These are phyloP conservation scores for Rhabdomys pumilio DNA, from an alignment of 2,797 vertebrate species.

Conservation along the genomic window DNA sequence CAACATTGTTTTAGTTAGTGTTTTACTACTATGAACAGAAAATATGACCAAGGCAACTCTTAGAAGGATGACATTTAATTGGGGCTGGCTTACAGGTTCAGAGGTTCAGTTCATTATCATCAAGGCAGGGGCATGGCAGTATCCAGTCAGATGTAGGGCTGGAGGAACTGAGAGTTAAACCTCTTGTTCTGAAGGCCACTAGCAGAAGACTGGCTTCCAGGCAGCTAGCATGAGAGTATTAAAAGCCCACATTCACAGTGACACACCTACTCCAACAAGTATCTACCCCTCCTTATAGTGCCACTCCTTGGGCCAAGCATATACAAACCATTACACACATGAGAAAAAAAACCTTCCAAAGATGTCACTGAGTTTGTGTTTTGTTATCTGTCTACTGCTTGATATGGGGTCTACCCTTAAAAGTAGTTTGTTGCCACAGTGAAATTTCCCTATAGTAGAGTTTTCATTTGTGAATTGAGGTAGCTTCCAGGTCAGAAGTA, in stretches of 20 bases:
- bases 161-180: neutral
- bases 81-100: neutral
- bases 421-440: neutral
- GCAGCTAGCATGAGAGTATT: neutral
- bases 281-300: neutral
- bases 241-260: neutral
- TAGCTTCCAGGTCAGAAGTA: neutral
- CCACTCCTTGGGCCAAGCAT: neutral
- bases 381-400: neutral
- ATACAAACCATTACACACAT: neutral
- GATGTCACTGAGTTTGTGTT: neutral
- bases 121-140: neutral
- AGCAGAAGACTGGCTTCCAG: neutral
- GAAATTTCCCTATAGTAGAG: neutral
- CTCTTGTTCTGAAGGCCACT: neutral
- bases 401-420: neutral
- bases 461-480: neutral
- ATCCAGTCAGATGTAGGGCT: rapidly evolving
- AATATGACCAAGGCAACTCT: neutral
- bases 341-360: neutral
- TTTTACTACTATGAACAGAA: neutral
- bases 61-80: neutral
- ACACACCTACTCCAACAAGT: neutral
- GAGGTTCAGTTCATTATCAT: neutral
- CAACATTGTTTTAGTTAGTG: neutral